A percentile compares a stretch with the other conserved stretches of the same genome.
These are phyloP conservation scores for Myrmophylax atrothorax DNA, from an alignment of 2,113 vertebrate genomes.

Conservation along the genomic window DNA sequence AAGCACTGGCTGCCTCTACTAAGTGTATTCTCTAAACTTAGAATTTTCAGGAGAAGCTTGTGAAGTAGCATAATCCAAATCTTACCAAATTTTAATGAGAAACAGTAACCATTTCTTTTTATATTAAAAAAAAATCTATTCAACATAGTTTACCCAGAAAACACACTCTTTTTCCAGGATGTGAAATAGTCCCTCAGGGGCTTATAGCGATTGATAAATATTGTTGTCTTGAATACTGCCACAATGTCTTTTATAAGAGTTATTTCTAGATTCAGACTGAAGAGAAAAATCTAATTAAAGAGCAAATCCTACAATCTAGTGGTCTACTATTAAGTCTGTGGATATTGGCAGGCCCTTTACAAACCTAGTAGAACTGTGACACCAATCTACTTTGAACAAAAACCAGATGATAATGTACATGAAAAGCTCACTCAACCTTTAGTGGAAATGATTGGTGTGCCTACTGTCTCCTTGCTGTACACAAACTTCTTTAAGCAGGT, in stretches of 20 bases:
- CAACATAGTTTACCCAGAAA: neutral
- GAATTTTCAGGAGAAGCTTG: neutral
- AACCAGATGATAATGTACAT: neutral
- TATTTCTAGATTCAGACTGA: neutral
- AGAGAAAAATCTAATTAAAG: neutral
- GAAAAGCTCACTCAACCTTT: neutral
- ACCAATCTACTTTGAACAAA: neutral
- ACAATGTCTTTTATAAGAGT: neutral
- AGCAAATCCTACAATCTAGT: neutral
- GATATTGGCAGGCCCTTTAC: neutral
- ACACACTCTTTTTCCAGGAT: neutral
- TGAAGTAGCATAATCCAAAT: neutral
- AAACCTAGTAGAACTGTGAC: neutral
- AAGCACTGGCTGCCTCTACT: neutral
- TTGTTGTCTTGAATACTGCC: neutral
- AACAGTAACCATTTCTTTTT: neutral
- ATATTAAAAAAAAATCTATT: neutral
- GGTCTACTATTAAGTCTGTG: neutral
- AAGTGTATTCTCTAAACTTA: neutral
- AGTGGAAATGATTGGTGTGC: neutral
- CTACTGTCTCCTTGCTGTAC: neutral
- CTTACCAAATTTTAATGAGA: neutral
- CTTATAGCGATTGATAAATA: neutral
- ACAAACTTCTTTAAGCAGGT: neutral
- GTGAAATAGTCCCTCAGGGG: neutral